These are phyloP conservation scores for Lanistes nyassanus DNA, from an alignment of 1,140 invertebrate species.

Conservation along the genomic window DNA sequence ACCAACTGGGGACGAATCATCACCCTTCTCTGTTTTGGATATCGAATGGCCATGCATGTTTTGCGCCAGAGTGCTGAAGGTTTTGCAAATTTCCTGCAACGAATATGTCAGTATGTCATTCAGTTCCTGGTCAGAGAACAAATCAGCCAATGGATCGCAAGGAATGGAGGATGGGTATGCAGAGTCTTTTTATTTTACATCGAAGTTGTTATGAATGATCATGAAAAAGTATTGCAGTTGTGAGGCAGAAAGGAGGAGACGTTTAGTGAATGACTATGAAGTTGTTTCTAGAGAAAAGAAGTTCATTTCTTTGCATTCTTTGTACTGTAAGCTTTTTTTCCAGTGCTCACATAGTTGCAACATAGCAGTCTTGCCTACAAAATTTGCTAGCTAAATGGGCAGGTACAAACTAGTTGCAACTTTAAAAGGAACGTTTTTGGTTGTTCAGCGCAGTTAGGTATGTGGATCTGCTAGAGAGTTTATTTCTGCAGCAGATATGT, in stretches of 20 bases:
- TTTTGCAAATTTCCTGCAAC: slow-evolving; percentile 48
- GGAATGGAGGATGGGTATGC: slow-evolving; percentile 61
- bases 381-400: no score
- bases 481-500: no score
- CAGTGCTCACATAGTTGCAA: no score
- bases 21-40: slow-evolving; percentile 59
- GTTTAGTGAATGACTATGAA: not conserved
- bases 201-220: not conserved
- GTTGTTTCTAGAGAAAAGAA: not conserved
- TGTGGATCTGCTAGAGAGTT: no score
- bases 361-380: no score
- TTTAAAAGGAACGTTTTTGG: no score
- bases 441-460: no score
- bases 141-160: slow-evolving; percentile 58
- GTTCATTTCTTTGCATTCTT: not conserved
- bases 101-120: slow-evolving; percentile 52
- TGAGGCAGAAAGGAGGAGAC: not conserved
- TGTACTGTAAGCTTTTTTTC: not conserved
- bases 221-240: not conserved
- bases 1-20: slow-evolving; percentile 60
- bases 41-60: slow-evolving; percentile 55
- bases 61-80: slow-evolving; percentile 31
- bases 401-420: no score
- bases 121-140: slow-evolving; percentile 52
- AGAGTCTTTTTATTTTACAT: slow-evolving; percentile 8